Base-by-base conservation (phyloP, 2,113 vertebrate genomes). In the Trogon surrucura region DNA sequence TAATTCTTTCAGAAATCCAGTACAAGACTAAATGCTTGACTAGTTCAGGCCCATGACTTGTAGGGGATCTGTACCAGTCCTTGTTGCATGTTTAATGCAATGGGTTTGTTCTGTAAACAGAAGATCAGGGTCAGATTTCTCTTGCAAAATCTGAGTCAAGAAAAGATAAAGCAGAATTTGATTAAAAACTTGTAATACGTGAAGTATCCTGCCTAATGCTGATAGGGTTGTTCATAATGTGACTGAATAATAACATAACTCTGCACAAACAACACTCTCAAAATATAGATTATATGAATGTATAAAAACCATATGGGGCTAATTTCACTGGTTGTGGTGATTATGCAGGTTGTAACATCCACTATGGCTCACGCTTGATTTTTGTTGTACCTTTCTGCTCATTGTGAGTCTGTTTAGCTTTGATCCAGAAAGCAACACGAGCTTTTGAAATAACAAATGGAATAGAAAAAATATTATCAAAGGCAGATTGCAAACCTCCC, bases 1-100 rank as follows among this genome's bases (percentile, higher is more conserved):
- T 78, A 88, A 92, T 91, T 75, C 44, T 83, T 80, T 75, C 57
- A 90, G 60, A 41, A 88, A 88, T 71, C 75, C 60, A 77, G 54
- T 14, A 81, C 36, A 86, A 90, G 26, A 75, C 70, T 45, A 50
- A 75, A 82, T 41, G 8, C 48, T 80, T 82, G 74, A 69, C 45
- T 87, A 18, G 34, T 32, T 93, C 51, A 86, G 41, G 53, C 44
- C 69, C 87, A 29, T 85, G 41, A 48, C 11, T 91, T 80, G 11
- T 64, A 9, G n/a, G 13, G 65, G 8, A 72, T 81, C 29, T 41
- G 26, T 34, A n/a, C 29, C 22, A 32, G 21, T 50, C 25, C 51
- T 69, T 86, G 45, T 69, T 45, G n/a, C 44, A 26, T 45, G 41
- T 73, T 53, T 70, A 60, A 66, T 65, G 56, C 10, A 34, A 34